Conservation (phyloP, 2,888 invertebrate genomes). For the Drosophila bunnanda region DNA sequence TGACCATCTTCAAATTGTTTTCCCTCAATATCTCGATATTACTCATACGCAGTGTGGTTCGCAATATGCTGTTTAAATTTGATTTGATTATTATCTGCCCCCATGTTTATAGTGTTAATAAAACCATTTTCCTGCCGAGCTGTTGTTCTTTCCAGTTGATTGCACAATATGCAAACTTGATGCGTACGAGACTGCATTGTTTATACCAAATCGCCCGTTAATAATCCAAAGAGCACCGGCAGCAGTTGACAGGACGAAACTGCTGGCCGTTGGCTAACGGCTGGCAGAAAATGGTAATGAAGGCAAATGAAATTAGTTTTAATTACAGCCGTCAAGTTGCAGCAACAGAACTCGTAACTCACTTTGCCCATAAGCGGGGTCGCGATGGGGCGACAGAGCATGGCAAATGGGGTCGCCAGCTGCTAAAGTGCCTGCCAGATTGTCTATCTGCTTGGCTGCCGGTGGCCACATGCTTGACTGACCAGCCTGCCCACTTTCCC, state of each 20-base stretch:
- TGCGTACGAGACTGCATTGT: constrained; percentile 58
- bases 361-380: constrained; percentile 71
- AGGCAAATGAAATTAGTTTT: constrained; percentile 79
- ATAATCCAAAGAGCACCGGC: constrained; percentile 56
- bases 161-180: constrained; percentile 26
- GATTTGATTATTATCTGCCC: constrained; percentile 8
- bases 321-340: constrained; percentile 77
- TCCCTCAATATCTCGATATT: background rate
- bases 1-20: background rate
- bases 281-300: constrained; percentile 56
- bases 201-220: constrained; percentile 64
- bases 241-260: constrained; percentile 30
- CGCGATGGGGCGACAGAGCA: constrained; percentile 52
- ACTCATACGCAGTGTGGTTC: constrained; percentile 4
- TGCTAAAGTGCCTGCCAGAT: constrained; percentile 69
- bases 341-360: constrained; percentile 76
- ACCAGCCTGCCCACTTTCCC: constrained; percentile 19
- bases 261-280: background rate
- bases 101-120: constrained; percentile 11
- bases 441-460: constrained; percentile 69
- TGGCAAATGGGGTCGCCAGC: constrained; percentile 66
- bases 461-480: constrained; percentile 44
- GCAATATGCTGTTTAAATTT: constrained; percentile 17
- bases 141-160: constrained; percentile 51
- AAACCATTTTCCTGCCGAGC: constrained; percentile 8